Base-by-base conservation (phyloP, 2,797 vertebrate genomes). In the Periophthalmus magnuspinnatus region DNA sequence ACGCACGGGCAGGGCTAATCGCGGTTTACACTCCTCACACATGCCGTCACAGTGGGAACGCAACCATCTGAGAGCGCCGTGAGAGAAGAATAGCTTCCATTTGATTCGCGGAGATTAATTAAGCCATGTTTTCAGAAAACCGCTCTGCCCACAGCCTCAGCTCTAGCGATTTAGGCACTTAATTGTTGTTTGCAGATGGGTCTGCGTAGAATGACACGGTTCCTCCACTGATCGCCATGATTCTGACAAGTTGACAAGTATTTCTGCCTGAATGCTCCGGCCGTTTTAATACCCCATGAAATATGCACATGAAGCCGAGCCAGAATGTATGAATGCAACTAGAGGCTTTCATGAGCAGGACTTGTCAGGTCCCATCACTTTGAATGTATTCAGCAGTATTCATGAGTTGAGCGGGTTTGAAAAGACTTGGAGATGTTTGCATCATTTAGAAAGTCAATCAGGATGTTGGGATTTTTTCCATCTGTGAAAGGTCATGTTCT, bases 51-150 rank as follows among this genome's bases (percentile, higher is more conserved):
- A 77, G 62, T 69, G 58, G 52, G 72, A 85, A 71, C 28, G 62
- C 71, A 65, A 68, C 83, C 85, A 88, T 83, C 71, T n/a, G 79
- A 88, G 85, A 85, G 81, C 83, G 45, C 66, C 58, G 77, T 22
- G n/a, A 71, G 78, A 69, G 33, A 80, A 88, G 89, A 90, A 88
- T 79, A 83, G 83, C 83, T 84, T 84, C 74, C 71, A 90, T 90
- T 92, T 86, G 88, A 93, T 92, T 91, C 88, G 85, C 70, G 55
- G 80, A 86, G 88, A 91, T 92, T 90, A 92, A 93, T 92, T 93
- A 91, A 90, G 86, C 80, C 81, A 83, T 82, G 84, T 87, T 83
- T 60, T 81, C 71, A 74, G 69, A 87, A 84, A 73, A 54, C 68
- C 72, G 82, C 78, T 68, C 67, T 71, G 80, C 82, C 83, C 83